Percentiles rank a stretch among this genome's conserved stretches.
Evolutionary conservation across 2,888 invertebrate species (phyloP).

Genomic region (Dryomyza anilis): DNA sequence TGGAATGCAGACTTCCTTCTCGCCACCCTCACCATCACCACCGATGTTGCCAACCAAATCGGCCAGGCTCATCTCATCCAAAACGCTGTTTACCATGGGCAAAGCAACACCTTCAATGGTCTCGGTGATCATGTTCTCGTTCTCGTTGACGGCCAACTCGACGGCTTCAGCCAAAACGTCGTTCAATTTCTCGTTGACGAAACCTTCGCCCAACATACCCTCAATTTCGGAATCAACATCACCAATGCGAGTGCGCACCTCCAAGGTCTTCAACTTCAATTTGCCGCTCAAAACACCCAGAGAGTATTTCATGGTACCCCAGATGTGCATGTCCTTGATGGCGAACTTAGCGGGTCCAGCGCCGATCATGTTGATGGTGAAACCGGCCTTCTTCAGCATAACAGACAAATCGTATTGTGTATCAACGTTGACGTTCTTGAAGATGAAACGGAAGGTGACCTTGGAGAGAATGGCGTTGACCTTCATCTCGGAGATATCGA

Average conservation of each 20-base stretch:
- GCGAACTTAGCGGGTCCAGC: constrained; percentile 48
- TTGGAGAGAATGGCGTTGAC: constrained; percentile 50
- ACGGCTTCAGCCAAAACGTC: constrained; percentile 46
- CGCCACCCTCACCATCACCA: constrained; percentile 41
- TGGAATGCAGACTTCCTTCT: constrained; percentile 48
- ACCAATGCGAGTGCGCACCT: constrained; percentile 47
- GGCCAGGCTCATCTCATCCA: constrained; percentile 42
- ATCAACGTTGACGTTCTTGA: constrained; percentile 47
- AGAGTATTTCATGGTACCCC: constrained; percentile 49
- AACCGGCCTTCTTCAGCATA: constrained; percentile 48
- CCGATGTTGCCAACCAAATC: constrained; percentile 39
- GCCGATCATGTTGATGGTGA: constrained; percentile 52
- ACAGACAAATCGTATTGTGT: constrained; percentile 47
- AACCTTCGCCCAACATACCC: constrained; percentile 51
- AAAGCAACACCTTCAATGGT: constrained; percentile 46
- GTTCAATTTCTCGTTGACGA: constrained; percentile 49
- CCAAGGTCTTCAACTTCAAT: constrained; percentile 47
- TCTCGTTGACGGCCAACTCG: constrained; percentile 47
- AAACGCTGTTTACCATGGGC: constrained; percentile 43
- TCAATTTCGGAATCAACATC: constrained; percentile 51
- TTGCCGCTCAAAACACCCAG: constrained; percentile 45
- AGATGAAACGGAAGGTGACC: constrained; percentile 45
- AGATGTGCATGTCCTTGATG: constrained; percentile 46
- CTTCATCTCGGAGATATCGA: constrained; percentile 48
- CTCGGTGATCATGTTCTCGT: constrained; percentile 46